Conservation (phyloP, 2,888 invertebrate genomes). For the Bruchidius siliquastri region DNA sequence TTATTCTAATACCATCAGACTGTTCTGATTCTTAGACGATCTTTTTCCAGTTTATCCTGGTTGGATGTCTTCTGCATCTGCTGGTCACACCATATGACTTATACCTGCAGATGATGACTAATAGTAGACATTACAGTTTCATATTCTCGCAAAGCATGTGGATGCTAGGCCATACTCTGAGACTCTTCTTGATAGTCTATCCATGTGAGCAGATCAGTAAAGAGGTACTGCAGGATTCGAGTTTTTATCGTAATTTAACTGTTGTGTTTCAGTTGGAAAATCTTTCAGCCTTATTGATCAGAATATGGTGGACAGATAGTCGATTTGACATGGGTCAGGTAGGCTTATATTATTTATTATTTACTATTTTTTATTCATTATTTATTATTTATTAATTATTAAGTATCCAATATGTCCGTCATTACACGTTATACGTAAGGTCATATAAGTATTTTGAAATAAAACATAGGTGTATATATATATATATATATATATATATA, state of each 20-base stretch:
- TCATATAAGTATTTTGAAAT: too few species aligned
- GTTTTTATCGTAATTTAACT: background rate
- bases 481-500: too few species aligned
- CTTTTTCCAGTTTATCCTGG: constrained; percentile 11
- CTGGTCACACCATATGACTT: constrained; percentile 15
- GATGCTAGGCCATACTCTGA: constrained; percentile 9
- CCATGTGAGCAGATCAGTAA: constrained; percentile 10
- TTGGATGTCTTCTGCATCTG: constrained; percentile 13
- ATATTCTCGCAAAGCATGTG: constrained; percentile 9
- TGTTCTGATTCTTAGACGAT: background rate
- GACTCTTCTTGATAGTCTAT: constrained; percentile 11
- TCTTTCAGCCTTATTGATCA: background rate
- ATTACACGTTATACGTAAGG: too few species aligned
- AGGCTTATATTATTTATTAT: too few species aligned
- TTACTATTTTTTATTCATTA: too few species aligned
- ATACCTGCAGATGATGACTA: constrained; percentile 8
- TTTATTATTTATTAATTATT: too few species aligned
- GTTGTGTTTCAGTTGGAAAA: background rate
- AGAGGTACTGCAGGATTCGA: background rate
- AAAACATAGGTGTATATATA: too few species aligned
- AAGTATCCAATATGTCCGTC: too few species aligned
- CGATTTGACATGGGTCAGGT: background rate
- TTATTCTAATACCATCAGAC: too few species aligned
- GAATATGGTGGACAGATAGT: background rate
- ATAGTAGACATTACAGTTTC: constrained; percentile 3